phyloP scores from a whole-genome alignment of 2,797 vertebrate genomes.

The Phyllotis vaccarum region DNA sequence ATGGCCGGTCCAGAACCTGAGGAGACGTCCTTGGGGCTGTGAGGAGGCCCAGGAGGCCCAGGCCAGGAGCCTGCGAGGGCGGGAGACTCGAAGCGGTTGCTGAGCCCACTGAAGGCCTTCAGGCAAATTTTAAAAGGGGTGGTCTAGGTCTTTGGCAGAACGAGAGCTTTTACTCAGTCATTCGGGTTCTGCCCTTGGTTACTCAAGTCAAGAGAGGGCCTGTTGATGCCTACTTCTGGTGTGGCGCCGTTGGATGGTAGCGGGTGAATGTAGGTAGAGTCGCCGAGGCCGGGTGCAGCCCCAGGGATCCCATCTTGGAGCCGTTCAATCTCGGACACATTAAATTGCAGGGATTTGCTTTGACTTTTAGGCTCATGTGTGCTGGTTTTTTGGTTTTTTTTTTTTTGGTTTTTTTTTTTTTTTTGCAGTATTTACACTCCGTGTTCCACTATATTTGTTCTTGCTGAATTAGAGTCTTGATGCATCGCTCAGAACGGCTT shows the following conservation, averaged over 20 bases:
- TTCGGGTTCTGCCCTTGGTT: background rate
- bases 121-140: background rate
- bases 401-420: too few species aligned
- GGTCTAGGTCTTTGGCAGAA: background rate
- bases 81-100: background rate
- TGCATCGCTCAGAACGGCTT: background rate
- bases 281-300: too few species aligned
- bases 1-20: background rate
- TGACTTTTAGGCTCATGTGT: background rate
- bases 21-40: too few species aligned
- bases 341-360: background rate
- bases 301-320: background rate
- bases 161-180: background rate
- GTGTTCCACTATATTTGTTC: background rate
- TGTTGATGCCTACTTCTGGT: background rate
- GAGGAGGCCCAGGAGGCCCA: fast-evolving
- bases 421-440: background rate
- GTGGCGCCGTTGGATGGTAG: background rate
- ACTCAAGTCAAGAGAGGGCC: background rate
- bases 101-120: background rate
- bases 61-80: too few species aligned
- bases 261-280: background rate
- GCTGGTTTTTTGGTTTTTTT: too few species aligned
- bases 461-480: background rate
- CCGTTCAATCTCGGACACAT: fast-evolving